Conservation (phyloP, 2,888 invertebrate species). For the Cantharis lateralis region DNA sequence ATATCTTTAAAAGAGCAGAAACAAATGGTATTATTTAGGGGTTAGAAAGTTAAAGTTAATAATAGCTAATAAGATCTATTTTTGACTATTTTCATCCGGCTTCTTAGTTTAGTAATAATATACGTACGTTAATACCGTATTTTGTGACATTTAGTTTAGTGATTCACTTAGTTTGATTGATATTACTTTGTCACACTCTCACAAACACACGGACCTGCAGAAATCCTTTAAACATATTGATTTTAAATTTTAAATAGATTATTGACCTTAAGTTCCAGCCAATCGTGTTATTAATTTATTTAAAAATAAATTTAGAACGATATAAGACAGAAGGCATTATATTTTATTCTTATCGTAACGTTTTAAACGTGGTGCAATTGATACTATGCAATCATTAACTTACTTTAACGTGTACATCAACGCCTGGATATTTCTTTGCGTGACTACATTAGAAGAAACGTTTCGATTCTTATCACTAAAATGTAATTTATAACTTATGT, state of each 20-base stretch:
- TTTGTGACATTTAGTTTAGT: too few relatives aligned
- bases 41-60: too few relatives aligned
- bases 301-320: neutral
- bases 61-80: too few relatives aligned
- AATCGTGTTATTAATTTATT: neutral
- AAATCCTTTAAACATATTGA: too few relatives aligned
- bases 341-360: neutral
- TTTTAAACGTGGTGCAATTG: neutral
- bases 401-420: neutral
- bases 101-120: too few relatives aligned
- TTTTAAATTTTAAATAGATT: neutral
- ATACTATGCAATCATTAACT: neutral
- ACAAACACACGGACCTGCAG: too few relatives aligned
- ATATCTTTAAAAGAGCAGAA: too few relatives aligned
- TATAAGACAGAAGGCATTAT: neutral
- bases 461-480: neutral
- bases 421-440: neutral
- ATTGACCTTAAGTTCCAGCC: neutral
- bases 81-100: too few relatives aligned
- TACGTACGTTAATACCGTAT: too few relatives aligned
- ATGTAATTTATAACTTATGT: constrained; percentile 2
- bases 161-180: too few relatives aligned
- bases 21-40: too few relatives aligned
- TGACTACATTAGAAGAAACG: neutral
- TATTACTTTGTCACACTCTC: too few relatives aligned